Evolutionary conservation across 2,113 vertebrate species (phyloP).

Genomic region (Pongo pygmaeus): DNA sequence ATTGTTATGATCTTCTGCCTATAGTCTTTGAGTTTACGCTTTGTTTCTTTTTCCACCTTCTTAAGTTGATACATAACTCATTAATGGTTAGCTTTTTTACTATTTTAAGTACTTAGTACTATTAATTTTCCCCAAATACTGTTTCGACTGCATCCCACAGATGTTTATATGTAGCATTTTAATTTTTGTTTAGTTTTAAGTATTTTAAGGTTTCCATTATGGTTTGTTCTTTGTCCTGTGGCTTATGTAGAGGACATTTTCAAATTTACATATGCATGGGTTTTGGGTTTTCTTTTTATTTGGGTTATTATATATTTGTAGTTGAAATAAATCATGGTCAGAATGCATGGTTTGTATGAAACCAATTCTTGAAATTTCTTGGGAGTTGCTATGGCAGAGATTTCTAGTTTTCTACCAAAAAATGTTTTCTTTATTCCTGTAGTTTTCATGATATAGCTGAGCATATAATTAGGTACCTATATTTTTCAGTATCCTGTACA

Average conservation of each 20-base stretch:
- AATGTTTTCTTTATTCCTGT: not conserved
- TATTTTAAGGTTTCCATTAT: slow-evolving; percentile 4
- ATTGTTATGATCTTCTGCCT: not conserved
- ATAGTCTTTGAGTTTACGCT: not conserved
- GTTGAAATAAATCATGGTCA: not conserved
- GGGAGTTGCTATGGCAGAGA: not conserved
- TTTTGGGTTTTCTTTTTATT: not conserved
- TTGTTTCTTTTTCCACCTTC: not conserved
- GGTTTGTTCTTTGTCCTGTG: not conserved
- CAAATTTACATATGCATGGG: not conserved
- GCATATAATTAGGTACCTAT: not conserved
- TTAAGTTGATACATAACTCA: not conserved
- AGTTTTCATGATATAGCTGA: not conserved
- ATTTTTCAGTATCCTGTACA: not conserved
- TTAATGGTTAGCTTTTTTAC: not conserved
- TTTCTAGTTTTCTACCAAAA: not conserved
- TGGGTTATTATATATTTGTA: not conserved
- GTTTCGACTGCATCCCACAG: not conserved
- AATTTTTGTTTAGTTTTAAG: not conserved
- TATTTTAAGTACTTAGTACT: not conserved
- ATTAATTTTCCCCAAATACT: not conserved
- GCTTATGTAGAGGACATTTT: not conserved
- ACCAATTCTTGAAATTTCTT: not conserved
- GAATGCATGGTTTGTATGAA: not conserved
- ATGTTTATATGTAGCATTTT: not conserved